phyloP scores from a whole-genome alignment of 2,113 vertebrate species.

The Pimephales promelas region DNA sequence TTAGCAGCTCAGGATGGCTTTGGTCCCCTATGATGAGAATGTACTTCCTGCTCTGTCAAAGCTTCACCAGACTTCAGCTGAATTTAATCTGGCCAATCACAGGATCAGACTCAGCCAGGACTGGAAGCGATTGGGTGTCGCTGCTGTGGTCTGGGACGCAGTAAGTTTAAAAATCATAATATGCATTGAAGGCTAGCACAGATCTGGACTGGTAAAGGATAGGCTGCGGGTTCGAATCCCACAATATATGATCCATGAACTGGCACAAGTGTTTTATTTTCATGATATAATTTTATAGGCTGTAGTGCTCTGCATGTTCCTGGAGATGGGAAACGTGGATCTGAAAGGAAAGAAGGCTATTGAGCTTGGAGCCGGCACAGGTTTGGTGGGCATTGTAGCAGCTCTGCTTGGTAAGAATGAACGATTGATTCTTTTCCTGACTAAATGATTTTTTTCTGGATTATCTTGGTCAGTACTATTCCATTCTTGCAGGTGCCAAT shows the following conservation, averaged over 20 bases:
- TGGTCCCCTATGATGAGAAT: constrained; percentile 84
- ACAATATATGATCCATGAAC: neutral
- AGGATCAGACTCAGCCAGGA: constrained; percentile 83
- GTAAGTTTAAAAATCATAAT: constrained; percentile 69
- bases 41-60: constrained; percentile 74
- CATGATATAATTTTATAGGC: constrained; percentile 75
- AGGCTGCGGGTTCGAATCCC: neutral
- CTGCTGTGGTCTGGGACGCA: constrained; percentile 95
- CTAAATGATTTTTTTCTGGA: accelerated
- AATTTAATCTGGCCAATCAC: constrained; percentile 81
- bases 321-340: constrained; percentile 84
- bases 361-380: constrained; percentile 94
- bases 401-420: constrained; percentile 83
- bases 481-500: constrained; percentile 77
- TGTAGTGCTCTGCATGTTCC: constrained; percentile 85
- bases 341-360: constrained; percentile 79
- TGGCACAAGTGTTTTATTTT: neutral
- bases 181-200: neutral
- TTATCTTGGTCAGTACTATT: neutral
- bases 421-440: neutral
- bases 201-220: neutral
- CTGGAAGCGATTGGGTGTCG: constrained; percentile 89
- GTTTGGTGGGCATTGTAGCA: constrained; percentile 92
- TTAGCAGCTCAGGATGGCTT: constrained; percentile 77
- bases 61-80: constrained; percentile 80